Base-by-base conservation (phyloP, 2,797 vertebrate species). In the Acrossocheilus wenchowensis region DNA sequence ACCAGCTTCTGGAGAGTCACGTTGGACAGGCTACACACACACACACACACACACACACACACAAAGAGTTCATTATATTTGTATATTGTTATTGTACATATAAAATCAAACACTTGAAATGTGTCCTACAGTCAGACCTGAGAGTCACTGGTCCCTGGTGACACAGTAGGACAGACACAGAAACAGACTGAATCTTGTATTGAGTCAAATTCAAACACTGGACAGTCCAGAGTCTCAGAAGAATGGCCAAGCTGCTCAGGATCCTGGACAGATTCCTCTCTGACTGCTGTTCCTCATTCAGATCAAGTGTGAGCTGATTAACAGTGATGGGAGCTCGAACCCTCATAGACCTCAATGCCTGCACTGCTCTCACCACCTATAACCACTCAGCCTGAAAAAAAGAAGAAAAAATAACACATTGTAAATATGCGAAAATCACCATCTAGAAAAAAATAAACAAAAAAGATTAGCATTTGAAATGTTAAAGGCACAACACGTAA, bases 191-290 rank as follows among this genome's bases (percentile, higher is more conserved):
- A 12, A 90, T 82, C 23, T 78, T 79, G 81, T 21, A 83, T 62
- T 91, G 85, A 50, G 85, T 92, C 89, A 94, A 86, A 83, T 93
- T 87, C n/a, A 94, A 66, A 71, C 54, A 71, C 26, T 79, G 41
- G 23, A 92, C 81, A 10, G 78, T 50, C 90, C 92, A 94, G 88
- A 54, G n/a, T 84, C 90, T 90, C 86, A 93, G 89, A 73, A 94
- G 89, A 6, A 86, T 90, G 0, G 78, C 26, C 80, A 93, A 68
- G 80, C 88, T 69, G 43, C 87, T 90, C 78, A 90, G 83, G 7
- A 88, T 79, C 68, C 50, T 89, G 74, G 82, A 50, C 78, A 82
- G 3, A 1, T 7, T 62, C 69, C 64, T 69, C 0, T 89, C 77
- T 89, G 90, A 74, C 43, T 41, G 23, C n/a, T 1, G 52, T 43